Evolutionary conservation across 2,888 invertebrate species (phyloP).

Genomic region (Abrostola tripartita): DNA sequence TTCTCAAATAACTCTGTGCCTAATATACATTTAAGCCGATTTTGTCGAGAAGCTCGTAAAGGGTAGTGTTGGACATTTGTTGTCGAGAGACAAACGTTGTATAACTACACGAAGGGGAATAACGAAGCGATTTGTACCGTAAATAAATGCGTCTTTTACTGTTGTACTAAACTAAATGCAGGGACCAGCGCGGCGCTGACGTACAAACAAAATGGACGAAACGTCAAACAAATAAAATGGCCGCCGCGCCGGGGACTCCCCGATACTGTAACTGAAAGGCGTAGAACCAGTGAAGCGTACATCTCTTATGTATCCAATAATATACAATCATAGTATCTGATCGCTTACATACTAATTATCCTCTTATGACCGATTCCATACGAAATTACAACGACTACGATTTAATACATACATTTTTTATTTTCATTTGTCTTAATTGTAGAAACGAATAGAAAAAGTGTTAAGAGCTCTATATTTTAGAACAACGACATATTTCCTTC

Average conservation of each 20-base stretch:
- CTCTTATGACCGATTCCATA: conserved; percentile 79
- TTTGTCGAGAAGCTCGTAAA: conserved; percentile 83
- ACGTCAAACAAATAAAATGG: conserved; percentile 23
- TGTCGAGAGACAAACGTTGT: conserved; percentile 63
- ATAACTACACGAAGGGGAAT: conserved; percentile 55
- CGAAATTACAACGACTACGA: conserved; percentile 83
- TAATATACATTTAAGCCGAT: conserved; percentile 87
- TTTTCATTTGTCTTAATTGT: conserved; percentile 67
- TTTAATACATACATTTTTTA: conserved; percentile 79
- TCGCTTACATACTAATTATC: conserved; percentile 70
- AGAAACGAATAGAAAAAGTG: conserved; percentile 73
- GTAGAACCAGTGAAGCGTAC: conserved; percentile 67
- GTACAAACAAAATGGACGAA: conserved; percentile 21
- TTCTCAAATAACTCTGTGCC: conserved; percentile 84
- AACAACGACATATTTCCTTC: conserved; percentile 65
- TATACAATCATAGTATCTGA: conserved; percentile 80
- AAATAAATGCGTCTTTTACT: conserved; percentile 64
- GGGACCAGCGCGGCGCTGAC: conserved; percentile 48
- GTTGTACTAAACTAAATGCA: conserved; percentile 63
- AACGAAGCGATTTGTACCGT: conserved; percentile 66
- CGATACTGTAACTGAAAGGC: conserved; percentile 34
- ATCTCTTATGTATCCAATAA: conserved; percentile 67
- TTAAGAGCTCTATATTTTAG: conserved; percentile 65
- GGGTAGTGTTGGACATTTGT: conserved; percentile 77
- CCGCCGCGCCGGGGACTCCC: conserved; percentile 19